A percentile compares a stretch with the other conserved stretches of the same genome.
These are phyloP conservation scores for Allygus modestus DNA, from an alignment of 2,888 invertebrate species.

Conservation along the genomic window DNA sequence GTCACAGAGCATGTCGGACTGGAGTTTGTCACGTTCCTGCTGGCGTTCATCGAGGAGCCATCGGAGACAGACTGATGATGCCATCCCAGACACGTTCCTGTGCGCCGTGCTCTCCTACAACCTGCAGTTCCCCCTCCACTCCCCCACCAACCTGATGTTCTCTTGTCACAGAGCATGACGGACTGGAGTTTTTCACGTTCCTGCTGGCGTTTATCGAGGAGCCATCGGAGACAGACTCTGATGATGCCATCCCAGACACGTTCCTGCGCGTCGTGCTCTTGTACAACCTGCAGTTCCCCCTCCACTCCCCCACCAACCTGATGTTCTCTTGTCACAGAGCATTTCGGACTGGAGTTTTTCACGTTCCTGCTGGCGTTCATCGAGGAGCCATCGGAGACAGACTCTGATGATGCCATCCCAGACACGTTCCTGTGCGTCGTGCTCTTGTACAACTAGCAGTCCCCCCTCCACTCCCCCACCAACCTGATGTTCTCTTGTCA, in stretches of 20 bases:
- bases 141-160: slow-evolving; percentile 71
- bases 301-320: slow-evolving; percentile 70
- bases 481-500: slow-evolving; percentile 71
- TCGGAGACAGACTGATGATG: slow-evolving; percentile 90
- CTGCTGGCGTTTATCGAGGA: slow-evolving; percentile 89
- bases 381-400: slow-evolving; percentile 87
- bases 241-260: slow-evolving; percentile 90
- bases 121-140: slow-evolving; percentile 83
- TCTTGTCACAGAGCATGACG: slow-evolving; percentile 75
- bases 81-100: slow-evolving; percentile 90
- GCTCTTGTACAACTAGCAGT: slow-evolving; percentile 94
- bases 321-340: slow-evolving; percentile 71
- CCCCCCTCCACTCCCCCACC: slow-evolving; percentile 73
- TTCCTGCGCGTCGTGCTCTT: slow-evolving; percentile 91
- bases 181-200: slow-evolving; percentile 87
- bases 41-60: slow-evolving; percentile 89
- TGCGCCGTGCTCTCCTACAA: slow-evolving; percentile 92
- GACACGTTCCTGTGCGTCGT: slow-evolving; percentile 91
- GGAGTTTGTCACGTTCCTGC: slow-evolving; percentile 87
- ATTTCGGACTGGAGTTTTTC: slow-evolving; percentile 86
- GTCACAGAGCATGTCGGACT: slow-evolving; percentile 87
- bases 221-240: slow-evolving; percentile 88
- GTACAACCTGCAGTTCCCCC: slow-evolving; percentile 91
- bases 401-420: slow-evolving; percentile 91
- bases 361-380: slow-evolving; percentile 88